phyloP scores from a whole-genome alignment of 2,113 vertebrate genomes.

The Melanostigma gelatinosum region DNA sequence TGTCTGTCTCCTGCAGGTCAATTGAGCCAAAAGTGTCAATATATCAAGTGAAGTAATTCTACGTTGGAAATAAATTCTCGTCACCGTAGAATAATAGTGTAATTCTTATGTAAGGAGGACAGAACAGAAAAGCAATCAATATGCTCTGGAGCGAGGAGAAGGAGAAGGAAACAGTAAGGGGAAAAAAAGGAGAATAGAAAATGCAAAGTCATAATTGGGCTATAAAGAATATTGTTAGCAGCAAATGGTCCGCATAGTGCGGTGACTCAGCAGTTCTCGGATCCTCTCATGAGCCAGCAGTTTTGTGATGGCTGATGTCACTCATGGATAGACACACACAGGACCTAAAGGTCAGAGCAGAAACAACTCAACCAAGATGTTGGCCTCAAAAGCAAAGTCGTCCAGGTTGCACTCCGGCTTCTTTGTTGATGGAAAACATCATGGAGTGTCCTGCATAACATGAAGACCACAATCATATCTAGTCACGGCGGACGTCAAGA shows the following conservation, averaged over 20 bases:
- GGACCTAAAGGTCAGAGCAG: constrained; percentile 61
- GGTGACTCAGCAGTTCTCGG: constrained; percentile 64
- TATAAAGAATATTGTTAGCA: constrained; percentile 69
- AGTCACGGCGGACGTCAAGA: neutral
- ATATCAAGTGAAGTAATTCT: constrained; percentile 21
- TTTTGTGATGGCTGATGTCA: constrained; percentile 51
- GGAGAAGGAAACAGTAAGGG: neutral
- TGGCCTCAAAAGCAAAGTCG: constrained; percentile 13
- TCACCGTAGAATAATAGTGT: constrained; percentile 33
- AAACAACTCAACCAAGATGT: constrained; percentile 3
- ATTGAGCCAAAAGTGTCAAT: neutral
- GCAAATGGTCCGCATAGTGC: constrained; percentile 65
- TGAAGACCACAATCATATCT: neutral
- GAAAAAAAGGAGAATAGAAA: constrained; percentile 38
- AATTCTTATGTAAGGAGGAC: constrained; percentile 15
- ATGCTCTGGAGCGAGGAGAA: constrained; percentile 25
- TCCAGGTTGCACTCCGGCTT: neutral
- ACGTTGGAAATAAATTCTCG: constrained; percentile 39
- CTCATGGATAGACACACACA: constrained; percentile 39
- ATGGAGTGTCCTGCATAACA: neutral
- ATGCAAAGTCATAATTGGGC: constrained; percentile 69
- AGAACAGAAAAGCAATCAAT: constrained; percentile 30
- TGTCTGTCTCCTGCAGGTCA: constrained; percentile 43
- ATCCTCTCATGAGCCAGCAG: constrained; percentile 56
- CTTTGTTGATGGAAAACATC: constrained; percentile 1